A percentile compares a stretch with the other conserved stretches of the same genome.
phyloP scores from a whole-genome alignment of 2,888 invertebrate genomes.

The Cephonodes hylas region DNA sequence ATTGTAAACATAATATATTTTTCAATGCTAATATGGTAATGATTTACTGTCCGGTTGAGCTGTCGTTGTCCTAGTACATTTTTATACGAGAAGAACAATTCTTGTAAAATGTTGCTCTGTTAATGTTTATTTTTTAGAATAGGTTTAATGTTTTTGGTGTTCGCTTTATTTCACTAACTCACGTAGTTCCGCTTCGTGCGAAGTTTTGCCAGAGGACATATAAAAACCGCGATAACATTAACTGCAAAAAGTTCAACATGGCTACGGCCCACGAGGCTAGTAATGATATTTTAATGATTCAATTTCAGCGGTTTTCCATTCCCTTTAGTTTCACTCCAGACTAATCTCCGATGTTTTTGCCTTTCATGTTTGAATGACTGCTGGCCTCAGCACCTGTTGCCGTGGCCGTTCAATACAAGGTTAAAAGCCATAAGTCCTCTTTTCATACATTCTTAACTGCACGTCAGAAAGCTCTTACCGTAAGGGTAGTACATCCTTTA shows the following conservation, averaged over 20 bases:
- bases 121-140: too few relatives aligned
- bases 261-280: not conserved
- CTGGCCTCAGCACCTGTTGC: slow-evolving; percentile 5
- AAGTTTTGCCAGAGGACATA: not conserved
- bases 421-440: not conserved
- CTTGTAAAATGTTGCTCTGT: too few relatives aligned
- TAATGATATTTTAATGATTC: slow-evolving; percentile 9
- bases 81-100: too few relatives aligned
- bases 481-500: not conserved
- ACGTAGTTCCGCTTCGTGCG: not conserved
- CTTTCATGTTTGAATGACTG: not conserved
- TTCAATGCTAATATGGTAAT: too few relatives aligned
- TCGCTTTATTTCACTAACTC: not conserved
- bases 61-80: too few relatives aligned
- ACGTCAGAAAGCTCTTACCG: slow-evolving; percentile 2
- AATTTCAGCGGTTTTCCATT: not conserved
- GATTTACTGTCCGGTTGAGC: too few relatives aligned
- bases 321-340: not conserved
- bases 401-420: not conserved
- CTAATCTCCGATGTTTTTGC: not conserved
- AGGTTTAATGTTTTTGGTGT: not conserved
- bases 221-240: not conserved
- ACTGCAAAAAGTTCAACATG: not conserved
- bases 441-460: slow-evolving; percentile 8
- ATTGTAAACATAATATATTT: too few relatives aligned